phyloP scores from a whole-genome alignment of 92 coral and sea anemone genomes.

The Actinostola sp. region DNA sequence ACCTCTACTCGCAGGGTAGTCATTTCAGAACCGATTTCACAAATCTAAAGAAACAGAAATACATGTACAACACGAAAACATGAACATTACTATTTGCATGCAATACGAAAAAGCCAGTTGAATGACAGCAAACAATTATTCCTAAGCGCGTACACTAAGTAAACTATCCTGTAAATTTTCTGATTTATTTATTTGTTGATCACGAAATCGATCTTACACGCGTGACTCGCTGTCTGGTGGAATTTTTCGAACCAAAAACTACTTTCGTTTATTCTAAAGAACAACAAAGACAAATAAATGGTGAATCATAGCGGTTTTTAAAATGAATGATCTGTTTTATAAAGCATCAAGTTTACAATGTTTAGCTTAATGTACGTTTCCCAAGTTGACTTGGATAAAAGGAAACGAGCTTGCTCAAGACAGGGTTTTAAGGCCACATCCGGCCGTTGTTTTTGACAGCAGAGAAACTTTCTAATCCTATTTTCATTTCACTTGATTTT shows the following conservation, averaged over 20 bases:
- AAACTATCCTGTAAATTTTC: conserved; percentile 3
- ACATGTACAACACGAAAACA: too few relatives aligned
- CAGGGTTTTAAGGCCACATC: too few relatives aligned
- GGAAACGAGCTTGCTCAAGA: background rate
- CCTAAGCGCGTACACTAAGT: too few relatives aligned
- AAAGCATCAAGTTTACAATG: background rate
- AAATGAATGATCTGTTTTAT: background rate
- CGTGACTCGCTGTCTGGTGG: conserved; percentile 23
- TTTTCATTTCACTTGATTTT: background rate
- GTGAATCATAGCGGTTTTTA: too few relatives aligned
- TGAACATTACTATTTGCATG: too few relatives aligned
- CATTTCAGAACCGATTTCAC: too few relatives aligned
- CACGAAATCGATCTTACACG: conserved; percentile 20
- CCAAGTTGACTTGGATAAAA: background rate
- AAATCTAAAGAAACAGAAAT: too few relatives aligned
- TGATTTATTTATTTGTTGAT: conserved; percentile 20
- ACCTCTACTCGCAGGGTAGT: too few relatives aligned
- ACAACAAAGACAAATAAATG: background rate
- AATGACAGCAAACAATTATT: too few relatives aligned
- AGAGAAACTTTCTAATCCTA: too few relatives aligned
- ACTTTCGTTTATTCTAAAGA: background rate
- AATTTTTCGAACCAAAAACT: background rate
- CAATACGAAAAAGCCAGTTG: too few relatives aligned
- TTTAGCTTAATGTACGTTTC: background rate
- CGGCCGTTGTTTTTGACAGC: too few relatives aligned